phyloP scores from a whole-genome alignment of 2,797 vertebrate genomes.

The Erithacus rubecula region DNA sequence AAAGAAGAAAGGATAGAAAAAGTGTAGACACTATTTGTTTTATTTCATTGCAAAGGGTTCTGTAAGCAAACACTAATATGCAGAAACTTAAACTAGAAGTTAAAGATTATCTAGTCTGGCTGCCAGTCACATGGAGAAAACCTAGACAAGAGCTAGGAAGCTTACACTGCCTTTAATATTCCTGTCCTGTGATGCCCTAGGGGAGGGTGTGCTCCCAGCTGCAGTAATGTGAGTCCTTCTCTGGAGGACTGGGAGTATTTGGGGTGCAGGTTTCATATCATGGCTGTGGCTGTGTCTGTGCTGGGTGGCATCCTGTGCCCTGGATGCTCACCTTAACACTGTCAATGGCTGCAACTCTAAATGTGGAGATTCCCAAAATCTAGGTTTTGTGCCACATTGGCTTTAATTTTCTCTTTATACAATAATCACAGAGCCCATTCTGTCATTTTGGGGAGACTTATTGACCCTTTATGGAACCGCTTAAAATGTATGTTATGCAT shows the following conservation, averaged over 20 bases:
- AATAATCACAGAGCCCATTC: background rate
- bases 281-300: background rate
- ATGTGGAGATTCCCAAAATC: background rate
- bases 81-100: background rate
- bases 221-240: background rate
- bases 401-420: background rate
- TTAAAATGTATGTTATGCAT: background rate
- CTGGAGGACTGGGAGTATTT: fast-evolving
- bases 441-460: background rate
- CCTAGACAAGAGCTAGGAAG: background rate
- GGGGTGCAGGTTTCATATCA: background rate
- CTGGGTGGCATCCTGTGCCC: background rate
- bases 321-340: background rate
- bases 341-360: background rate
- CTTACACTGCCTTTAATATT: background rate
- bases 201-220: background rate
- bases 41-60: background rate
- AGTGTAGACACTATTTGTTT: background rate
- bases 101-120: background rate
- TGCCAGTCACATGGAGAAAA: background rate
- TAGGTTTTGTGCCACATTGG: background rate
- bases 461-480: background rate
- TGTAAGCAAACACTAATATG: background rate
- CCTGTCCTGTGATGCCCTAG: background rate
- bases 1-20: background rate